Base-by-base conservation (phyloP, 2,888 invertebrate species). In the Dryomyza anilis region DNA sequence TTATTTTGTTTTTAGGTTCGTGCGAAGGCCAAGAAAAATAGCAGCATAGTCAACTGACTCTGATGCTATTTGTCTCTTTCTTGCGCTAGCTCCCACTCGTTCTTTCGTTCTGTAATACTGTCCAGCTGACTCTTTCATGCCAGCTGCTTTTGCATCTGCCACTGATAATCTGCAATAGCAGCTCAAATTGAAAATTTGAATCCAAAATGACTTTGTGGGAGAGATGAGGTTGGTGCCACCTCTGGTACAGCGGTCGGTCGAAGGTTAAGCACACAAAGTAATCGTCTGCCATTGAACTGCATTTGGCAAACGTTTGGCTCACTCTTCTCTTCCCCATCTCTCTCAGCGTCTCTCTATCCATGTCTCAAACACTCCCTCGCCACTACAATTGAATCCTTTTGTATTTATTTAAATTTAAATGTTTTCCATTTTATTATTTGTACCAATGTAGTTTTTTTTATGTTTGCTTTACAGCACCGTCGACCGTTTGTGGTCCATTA, bases 401-500 rank as follows among this genome's bases (percentile, higher is more conserved):
- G 46, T 29, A 30, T 57, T 64, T 46, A 46, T 53, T 59, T 30
- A 36, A 55, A 63, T 56, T 63, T 52, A 21, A 16, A 14, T 10
- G 16, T 12, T 14, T 16, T 19, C 25, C 25, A 48, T n/a, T n/a
- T n/a, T n/a, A n/a, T n/a, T n/a, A n/a, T n/a, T n/a, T n/a, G n/a
- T n/a, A n/a, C n/a, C 6, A 25, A 8, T 36, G 21, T 39, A 60
- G 21, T 56, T 64, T 12, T 23, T 46, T 46, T 65, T 19, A 10
- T 43, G 14, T 27, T 57, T 29, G 21, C 57, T 52, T 73, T 72
- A 27, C 68, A 84, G 87, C 71, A 92, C 93, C 3, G 93, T 94
- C 2, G 92, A 93, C 82, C 87, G 89, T 14, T 85, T 94, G 66
- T 94, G 94, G 94, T 90, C 91, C 66, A 92, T 94, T 71, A 94